Base-by-base conservation (phyloP, 1,140 invertebrate genomes). In the Brachionus paranguensis region DNA sequence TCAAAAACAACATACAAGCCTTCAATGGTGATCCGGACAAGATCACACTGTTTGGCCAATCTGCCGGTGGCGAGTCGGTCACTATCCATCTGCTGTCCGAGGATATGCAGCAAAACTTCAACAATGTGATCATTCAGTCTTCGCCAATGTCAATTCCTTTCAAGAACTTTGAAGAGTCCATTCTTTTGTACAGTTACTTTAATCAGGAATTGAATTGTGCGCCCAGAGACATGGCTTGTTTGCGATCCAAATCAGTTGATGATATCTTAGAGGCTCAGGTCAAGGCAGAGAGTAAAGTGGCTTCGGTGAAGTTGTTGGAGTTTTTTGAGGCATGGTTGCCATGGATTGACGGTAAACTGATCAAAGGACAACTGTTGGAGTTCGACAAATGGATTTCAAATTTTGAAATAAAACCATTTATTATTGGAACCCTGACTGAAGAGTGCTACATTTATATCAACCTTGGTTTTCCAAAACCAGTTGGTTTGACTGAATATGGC, bases 1-100 rank as follows among this genome's bases (percentile, higher is more conserved):
- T 88, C 4, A 81, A 85, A 11, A 78, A 86, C n/a, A 88, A 88
- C 60, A 87, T 88, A 27, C 78, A 83, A n/a, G 83, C 43, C 33
- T 88, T 88, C 83, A 85, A 86, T 14, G 87, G 87, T 3, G 85
- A 88, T 85, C 85, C 85, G 11, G 50, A 86, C 86, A 96, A 96
- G 87, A 93, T 99, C 17, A 99, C 97, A 0, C 90, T 99, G 12
- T 97, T 98, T 88, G 96, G 96, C 11, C 96, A 99, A 90, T 96
- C 95, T 85, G 96, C 96, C 10, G 96, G 97, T 10, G 96, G 95
- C 1, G 95, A 95, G 7, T 95, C 95, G 45, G 95, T 98, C 1
- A 94, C 94, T 12, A 91, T 98, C 87, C 96, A 98, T 90, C 91
- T 98, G 65, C 90, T 99, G 7, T 96, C 95, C 6, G 95, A 95